Evolutionary conservation across 2,888 invertebrate genomes (phyloP), one percentile per base, ranked within the genome.

Genomic region (Eristalinus aeneus): DNA sequence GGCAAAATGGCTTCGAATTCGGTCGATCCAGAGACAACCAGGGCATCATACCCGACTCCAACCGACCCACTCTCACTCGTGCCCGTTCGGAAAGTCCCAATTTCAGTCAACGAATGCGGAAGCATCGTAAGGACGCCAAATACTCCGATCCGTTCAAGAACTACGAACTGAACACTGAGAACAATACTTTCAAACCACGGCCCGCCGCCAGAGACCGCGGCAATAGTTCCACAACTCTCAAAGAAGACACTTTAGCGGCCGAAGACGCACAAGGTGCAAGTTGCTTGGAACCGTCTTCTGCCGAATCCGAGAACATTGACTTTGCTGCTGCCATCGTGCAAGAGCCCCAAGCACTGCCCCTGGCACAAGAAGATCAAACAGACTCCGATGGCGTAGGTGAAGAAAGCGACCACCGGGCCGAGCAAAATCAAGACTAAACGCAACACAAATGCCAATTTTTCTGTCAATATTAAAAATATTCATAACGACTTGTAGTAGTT

Each of bases 1-100:
- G 92, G 91, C 92, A 92, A 63, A 92, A 92, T 88, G 92, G 92
- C 36, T 92, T 92, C 36, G 92, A 92, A 76, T 92, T 92, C 81
- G 92, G 92, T 12, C 89, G 92, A 16, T 92, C 92, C 0, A 89
- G 92, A 4, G 92, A 92, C 64, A 89, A 90, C 80, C 86, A 60
- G 71, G 82, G 61, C 82, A 67, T 23, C 81, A 72, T 63, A 72
- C 20, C 89, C 75, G 73, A 90, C 34, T 61, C 86, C 27, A 58
- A 89, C 23, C 90, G 90, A 3, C 90, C 92, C 16, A 88, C 90
- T 34, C 63, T 91, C 64, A 91, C 91, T 69, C 90, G 92, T 1
- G 91, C 92, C 0, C 89, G 92, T 12, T 92, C 92, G 0, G 92
- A 93, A 88, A 92, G 92, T 88, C 92, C 92, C 5, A 92, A 90